Percentiles rank a stretch among this genome's conserved stretches.
Conservation (phyloP, 2,888 invertebrate species). For the Eurois occulta region DNA sequence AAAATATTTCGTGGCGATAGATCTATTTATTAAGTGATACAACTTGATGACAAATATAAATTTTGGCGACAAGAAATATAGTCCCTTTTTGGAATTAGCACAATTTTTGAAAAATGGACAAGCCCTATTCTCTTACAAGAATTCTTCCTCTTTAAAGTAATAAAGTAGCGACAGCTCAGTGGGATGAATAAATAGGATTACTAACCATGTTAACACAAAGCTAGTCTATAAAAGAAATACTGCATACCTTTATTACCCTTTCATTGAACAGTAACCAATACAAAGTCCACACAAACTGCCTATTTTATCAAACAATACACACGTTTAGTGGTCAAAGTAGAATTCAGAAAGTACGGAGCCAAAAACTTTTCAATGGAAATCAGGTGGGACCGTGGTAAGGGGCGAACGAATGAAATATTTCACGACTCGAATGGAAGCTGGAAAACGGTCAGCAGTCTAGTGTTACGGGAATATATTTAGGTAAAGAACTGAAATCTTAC, state of each 20-base stretch:
- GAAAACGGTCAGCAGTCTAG: constrained; percentile 53
- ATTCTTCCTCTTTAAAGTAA: not conserved
- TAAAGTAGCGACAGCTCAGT: not conserved
- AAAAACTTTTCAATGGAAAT: constrained; percentile 61
- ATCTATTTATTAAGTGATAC: too few relatives aligned
- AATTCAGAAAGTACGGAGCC: constrained; percentile 26
- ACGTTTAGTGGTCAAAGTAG: constrained; percentile 48
- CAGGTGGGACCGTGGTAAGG: constrained; percentile 42
- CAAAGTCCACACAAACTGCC: constrained; percentile 22
- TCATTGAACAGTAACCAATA: constrained; percentile 21
- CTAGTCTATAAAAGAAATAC: not conserved
- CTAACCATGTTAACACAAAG: not conserved
- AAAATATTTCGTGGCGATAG: too few relatives aligned
- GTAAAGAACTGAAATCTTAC: constrained; percentile 29
- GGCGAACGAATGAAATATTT: constrained; percentile 59
- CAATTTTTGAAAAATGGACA: too few relatives aligned
- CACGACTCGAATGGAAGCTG: constrained; percentile 45
- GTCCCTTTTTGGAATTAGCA: too few relatives aligned
- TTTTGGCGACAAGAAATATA: too few relatives aligned
- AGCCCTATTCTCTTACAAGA: not conserved
- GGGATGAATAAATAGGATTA: not conserved
- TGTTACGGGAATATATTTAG: constrained; percentile 53
- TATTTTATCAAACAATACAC: constrained; percentile 46
- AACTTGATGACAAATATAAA: too few relatives aligned
- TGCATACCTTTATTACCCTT: not conserved